A percentile compares a stretch with the other conserved stretches of the same genome.
Conservation (phyloP, 2,888 invertebrate species). For the Drosophila histrio region DNA sequence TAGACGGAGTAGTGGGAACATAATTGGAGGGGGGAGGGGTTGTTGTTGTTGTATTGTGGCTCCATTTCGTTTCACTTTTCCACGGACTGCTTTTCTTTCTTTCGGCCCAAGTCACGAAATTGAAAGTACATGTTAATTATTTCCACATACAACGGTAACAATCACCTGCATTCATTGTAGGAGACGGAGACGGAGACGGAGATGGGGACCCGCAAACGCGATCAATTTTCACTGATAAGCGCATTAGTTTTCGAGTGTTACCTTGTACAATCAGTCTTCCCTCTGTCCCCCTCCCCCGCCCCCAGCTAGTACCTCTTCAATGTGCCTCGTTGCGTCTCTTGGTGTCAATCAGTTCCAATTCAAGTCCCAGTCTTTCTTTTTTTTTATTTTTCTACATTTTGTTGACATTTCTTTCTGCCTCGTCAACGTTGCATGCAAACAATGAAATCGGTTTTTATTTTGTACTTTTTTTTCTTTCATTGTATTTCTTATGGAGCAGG, state of each 20-base stretch:
- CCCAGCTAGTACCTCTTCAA: not conserved
- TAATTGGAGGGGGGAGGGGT: not conserved
- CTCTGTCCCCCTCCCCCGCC: not conserved
- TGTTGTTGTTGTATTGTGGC: conserved; percentile 11
- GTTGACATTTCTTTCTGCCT: conserved; percentile 68
- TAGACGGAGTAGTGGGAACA: not conserved
- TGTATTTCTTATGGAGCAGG: conserved; percentile 18
- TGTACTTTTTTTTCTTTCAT: not conserved
- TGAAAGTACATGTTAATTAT: conserved; percentile 80
- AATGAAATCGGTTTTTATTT: conserved; percentile 44
- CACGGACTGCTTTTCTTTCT: conserved; percentile 41
- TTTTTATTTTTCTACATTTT: conserved; percentile 22
- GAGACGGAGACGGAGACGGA: not conserved
- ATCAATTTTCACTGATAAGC: conserved; percentile 72
- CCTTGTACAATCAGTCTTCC: conserved; percentile 34
- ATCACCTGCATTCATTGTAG: conserved; percentile 71
- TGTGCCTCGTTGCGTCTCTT: conserved; percentile 37
- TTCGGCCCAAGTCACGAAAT: conserved; percentile 66
- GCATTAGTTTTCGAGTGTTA: conserved; percentile 68
- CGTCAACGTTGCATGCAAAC: conserved; percentile 74
- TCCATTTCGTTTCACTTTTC: conserved; percentile 57
- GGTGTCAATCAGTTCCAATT: conserved; percentile 67
- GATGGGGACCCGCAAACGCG: conserved; percentile 26
- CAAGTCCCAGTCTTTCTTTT: conserved; percentile 26
- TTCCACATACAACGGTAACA: conserved; percentile 67